Conservation (phyloP, 2,797 vertebrate species). For the Pithecia hirsuta region DNA sequence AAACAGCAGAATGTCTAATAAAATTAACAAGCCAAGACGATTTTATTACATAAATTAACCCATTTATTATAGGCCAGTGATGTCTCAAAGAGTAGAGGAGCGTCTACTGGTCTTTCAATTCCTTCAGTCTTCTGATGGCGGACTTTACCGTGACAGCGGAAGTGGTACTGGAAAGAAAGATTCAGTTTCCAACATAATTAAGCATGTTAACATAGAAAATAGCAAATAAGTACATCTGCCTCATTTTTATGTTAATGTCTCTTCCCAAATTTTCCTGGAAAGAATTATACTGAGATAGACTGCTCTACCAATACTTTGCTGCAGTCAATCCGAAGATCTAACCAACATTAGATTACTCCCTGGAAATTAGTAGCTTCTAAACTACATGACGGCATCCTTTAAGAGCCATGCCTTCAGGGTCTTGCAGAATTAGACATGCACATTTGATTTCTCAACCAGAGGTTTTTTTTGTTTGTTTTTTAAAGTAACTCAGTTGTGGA, state of each 20-base stretch:
- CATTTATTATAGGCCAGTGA: conserved; percentile 69
- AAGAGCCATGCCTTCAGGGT: background rate
- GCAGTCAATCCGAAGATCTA: background rate
- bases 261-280: background rate
- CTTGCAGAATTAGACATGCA: background rate
- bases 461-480: background rate
- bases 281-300: background rate
- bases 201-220: background rate
- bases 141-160: conserved; percentile 99
- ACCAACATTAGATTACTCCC: background rate
- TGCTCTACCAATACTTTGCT: background rate
- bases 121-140: conserved; percentile 98
- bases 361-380: background rate
- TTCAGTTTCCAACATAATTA: conserved; percentile 5
- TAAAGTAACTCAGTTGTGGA: background rate
- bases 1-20: background rate
- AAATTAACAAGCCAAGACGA: conserved; percentile 20
- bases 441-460: background rate
- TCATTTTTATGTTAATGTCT: background rate
- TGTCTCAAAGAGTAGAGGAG: background rate
- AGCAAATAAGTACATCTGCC: background rate
- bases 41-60: conserved; percentile 69
- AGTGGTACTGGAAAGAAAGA: conserved; percentile 91
- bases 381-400: background rate
- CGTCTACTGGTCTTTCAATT: conserved; percentile 98